Evolutionary conservation across 2,113 vertebrate genomes (phyloP).

Genomic region (Carassius gibelio): DNA sequence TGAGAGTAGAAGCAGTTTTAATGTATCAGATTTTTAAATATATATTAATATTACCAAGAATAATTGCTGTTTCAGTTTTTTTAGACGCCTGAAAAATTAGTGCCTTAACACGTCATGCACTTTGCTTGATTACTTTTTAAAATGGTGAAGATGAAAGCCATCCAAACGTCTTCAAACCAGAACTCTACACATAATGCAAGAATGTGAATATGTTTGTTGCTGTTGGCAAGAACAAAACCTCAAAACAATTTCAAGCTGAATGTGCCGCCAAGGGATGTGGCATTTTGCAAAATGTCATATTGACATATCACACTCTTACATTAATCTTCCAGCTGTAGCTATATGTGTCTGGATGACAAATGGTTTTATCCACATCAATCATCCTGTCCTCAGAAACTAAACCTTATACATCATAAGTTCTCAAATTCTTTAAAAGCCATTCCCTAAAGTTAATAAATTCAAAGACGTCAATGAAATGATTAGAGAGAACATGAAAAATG

Average conservation of each 20-base stretch:
- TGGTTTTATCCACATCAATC: conserved; percentile 40
- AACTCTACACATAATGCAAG: background rate
- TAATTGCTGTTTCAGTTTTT: background rate
- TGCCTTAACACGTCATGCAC: background rate
- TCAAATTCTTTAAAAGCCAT: conserved; percentile 33
- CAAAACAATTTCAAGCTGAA: background rate
- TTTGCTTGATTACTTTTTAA: conserved; percentile 1
- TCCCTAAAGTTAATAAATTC: conserved; percentile 49
- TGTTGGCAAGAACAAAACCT: background rate
- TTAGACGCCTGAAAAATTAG: background rate
- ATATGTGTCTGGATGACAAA: conserved; percentile 20
- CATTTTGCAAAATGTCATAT: conserved; percentile 44
- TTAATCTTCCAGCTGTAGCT: conserved; percentile 23
- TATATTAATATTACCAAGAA: background rate
- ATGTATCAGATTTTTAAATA: background rate
- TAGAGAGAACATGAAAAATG: conserved; percentile 53
- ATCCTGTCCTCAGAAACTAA: conserved; percentile 23
- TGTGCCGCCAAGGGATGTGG: conserved; percentile 18
- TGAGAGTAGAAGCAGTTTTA: background rate
- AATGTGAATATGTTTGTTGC: background rate
- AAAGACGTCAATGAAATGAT: conserved; percentile 46
- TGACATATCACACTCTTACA: background rate
- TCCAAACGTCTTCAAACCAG: conserved; percentile 5
- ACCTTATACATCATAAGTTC: conserved; percentile 50
- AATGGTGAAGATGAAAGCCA: background rate